phyloP scores from a whole-genome alignment of 2,113 vertebrate genomes.

The Sitta europaea region DNA sequence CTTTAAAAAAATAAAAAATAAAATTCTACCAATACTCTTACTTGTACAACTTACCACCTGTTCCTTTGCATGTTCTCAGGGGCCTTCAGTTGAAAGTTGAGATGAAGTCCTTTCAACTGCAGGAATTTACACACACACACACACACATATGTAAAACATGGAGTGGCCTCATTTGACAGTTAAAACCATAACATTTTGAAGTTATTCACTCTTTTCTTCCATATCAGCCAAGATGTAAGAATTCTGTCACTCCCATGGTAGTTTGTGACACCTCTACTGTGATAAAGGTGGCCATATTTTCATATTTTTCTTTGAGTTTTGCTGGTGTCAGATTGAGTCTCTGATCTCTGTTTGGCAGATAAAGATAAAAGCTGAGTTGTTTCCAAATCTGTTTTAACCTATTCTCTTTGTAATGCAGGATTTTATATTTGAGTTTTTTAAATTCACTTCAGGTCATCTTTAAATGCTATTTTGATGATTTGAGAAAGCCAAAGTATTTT shows the following conservation, averaged over 20 bases:
- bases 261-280: neutral
- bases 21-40: neutral
- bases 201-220: neutral
- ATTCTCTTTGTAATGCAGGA: neutral
- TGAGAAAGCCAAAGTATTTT: neutral
- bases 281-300: neutral
- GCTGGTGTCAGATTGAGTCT: neutral
- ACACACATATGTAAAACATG: neutral
- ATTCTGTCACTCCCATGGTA: neutral
- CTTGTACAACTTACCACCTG: neutral
- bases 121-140: neutral
- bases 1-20: neutral
- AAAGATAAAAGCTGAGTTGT: constrained; percentile 12
- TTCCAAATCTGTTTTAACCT: neutral
- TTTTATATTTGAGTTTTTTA: neutral
- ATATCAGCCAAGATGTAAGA: neutral
- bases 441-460: neutral
- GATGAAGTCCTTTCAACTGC: neutral
- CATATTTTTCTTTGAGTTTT: neutral
- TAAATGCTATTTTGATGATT: neutral
- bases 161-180: neutral
- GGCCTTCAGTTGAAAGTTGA: neutral
- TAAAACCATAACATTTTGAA: neutral
- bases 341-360: constrained; percentile 8
- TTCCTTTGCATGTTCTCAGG: neutral